Conservation (phyloP, 2,888 invertebrate species). For the Calameuta pallipes region DNA sequence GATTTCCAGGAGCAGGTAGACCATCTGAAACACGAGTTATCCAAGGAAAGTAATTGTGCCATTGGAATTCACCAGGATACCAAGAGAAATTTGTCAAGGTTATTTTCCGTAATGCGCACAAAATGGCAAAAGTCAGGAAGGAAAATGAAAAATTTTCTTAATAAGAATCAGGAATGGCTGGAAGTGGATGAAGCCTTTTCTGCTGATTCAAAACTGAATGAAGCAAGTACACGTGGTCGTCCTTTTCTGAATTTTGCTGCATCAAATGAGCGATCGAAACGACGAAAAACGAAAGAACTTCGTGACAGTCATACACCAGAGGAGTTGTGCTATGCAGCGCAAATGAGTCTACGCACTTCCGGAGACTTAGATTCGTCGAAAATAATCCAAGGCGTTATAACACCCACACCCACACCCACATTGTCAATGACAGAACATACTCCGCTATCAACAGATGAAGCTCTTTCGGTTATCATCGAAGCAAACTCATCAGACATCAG, state of each 20-base stretch:
- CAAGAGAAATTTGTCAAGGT: no score
- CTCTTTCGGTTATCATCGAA: not conserved
- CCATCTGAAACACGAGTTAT: no score
- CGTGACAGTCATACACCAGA: not conserved
- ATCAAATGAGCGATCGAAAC: not conserved
- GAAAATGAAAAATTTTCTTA: no score
- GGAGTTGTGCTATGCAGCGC: not conserved
- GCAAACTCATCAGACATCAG: not conserved
- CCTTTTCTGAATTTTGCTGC: not conserved
- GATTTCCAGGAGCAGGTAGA: no score
- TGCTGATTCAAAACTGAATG: not conserved
- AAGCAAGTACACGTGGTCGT: not conserved
- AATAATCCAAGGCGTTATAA: not conserved
- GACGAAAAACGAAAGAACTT: not conserved
- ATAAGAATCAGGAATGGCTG: no score
- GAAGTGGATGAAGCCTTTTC: no score
- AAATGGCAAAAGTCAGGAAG: no score
- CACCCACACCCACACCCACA: not conserved
- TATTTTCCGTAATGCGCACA: no score
- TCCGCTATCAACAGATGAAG: not conserved
- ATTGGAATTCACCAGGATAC: no score
- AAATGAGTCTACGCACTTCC: not conserved
- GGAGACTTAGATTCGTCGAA: not conserved
- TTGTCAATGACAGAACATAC: not conserved
- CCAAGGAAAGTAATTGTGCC: no score